These are phyloP conservation scores for Halocynthia aurantium DNA, from an alignment of 23 tunicate species.

Conservation along the genomic window DNA sequence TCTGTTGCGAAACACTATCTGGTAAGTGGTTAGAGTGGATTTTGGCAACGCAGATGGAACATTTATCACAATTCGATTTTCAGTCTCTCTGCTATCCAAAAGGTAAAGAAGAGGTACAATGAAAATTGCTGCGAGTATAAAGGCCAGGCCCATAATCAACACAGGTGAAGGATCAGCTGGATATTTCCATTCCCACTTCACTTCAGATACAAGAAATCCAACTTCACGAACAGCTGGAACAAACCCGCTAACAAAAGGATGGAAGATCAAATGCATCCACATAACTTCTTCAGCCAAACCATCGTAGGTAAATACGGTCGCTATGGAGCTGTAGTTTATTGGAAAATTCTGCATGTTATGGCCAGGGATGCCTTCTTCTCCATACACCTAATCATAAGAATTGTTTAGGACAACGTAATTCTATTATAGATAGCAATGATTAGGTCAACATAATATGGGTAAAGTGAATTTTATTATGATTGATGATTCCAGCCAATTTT, in stretches of 20 bases:
- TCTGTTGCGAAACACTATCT: constrained; percentile 1
- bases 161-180: constrained; percentile 47
- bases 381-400: constrained; percentile 49
- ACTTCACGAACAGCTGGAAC: constrained; percentile 41
- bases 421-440: too few species aligned
- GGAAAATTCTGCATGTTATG: constrained; percentile 25
- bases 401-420: too few species aligned
- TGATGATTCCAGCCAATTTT: too few species aligned
- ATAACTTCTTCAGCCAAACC: constrained; percentile 47
- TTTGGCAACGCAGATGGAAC: constrained; percentile 7
- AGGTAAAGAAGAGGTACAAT: constrained; percentile 1
- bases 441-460: too few species aligned
- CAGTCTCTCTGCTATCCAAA: background rate
- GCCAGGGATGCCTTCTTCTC: constrained; percentile 32
- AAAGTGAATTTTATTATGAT: too few species aligned
- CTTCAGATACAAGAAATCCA: constrained; percentile 53
- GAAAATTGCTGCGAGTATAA: background rate
- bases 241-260: constrained; percentile 4
- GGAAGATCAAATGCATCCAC: constrained; percentile 55
- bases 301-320: constrained; percentile 44
- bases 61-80: background rate
- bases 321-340: constrained; percentile 53
- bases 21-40: background rate
- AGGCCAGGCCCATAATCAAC: constrained; percentile 1
- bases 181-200: constrained; percentile 22